Evolutionary conservation across 2,113 vertebrate species (phyloP).

Genomic region (Heteronetta atricapilla): DNA sequence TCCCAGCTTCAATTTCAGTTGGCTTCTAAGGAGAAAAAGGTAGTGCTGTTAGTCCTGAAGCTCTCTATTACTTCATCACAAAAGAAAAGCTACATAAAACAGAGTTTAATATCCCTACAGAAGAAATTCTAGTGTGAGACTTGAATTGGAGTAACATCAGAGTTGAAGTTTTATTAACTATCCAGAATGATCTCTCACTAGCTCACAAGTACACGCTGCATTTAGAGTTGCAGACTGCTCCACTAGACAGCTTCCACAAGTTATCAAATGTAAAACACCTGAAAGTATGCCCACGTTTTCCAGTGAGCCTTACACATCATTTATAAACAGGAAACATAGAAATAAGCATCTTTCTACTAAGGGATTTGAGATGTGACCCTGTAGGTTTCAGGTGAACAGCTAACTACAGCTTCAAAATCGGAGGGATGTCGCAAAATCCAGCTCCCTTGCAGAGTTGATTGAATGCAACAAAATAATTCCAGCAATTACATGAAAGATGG

Average conservation of each 20-base stretch:
- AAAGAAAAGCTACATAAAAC: not conserved
- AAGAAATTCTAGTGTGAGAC: not conserved
- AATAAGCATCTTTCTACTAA: not conserved
- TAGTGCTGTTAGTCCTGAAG: not conserved
- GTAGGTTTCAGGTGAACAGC: not conserved
- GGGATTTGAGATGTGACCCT: not conserved
- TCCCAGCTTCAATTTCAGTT: not conserved
- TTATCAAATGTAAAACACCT: not conserved
- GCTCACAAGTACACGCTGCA: not conserved
- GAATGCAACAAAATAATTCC: not conserved
- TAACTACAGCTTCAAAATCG: not conserved
- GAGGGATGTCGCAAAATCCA: not conserved
- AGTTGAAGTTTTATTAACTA: not conserved
- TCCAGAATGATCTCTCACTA: not conserved
- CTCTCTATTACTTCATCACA: not conserved
- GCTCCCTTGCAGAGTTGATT: not conserved
- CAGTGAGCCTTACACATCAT: rapidly evolving
- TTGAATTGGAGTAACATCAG: not conserved
- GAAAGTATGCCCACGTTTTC: not conserved
- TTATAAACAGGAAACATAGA: not conserved
- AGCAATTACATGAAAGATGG: not conserved
- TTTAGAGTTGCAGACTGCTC: not conserved
- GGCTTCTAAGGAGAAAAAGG: not conserved
- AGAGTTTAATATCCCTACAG: not conserved
- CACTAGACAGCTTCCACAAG: not conserved